phyloP scores from a whole-genome alignment of 2,797 vertebrate species.

The Heteromormyrus szaboi region DNA sequence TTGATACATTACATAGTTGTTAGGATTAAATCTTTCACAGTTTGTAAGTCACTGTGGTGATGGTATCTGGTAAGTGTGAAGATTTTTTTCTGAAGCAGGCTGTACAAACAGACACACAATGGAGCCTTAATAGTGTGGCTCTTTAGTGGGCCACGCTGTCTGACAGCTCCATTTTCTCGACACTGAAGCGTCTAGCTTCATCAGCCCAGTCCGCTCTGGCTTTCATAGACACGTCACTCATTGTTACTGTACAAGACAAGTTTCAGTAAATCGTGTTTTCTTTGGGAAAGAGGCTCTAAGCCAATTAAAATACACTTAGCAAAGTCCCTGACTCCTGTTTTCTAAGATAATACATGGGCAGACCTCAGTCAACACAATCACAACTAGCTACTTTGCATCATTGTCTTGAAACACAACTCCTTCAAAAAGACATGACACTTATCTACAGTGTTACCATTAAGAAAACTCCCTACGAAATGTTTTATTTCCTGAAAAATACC shows the following conservation, averaged over 20 bases:
- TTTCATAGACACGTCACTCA: constrained; percentile 71
- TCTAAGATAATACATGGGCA: constrained; percentile 69
- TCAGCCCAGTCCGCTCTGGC: constrained; percentile 45
- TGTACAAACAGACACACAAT: constrained; percentile 70
- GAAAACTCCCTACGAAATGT: constrained; percentile 14
- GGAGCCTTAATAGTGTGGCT: constrained; percentile 63
- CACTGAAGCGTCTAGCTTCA: constrained; percentile 54
- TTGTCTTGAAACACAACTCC: constrained; percentile 41
- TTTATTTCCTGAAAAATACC: neutral
- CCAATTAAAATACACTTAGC: constrained; percentile 87
- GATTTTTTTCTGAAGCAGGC: constrained; percentile 67
- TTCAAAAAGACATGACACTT: constrained; percentile 21
- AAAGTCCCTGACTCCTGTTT: constrained; percentile 65
- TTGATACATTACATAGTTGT: constrained; percentile 81
- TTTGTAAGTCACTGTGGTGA: constrained; percentile 65
- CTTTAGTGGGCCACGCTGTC: constrained; percentile 57
- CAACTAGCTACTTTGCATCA: constrained; percentile 33
- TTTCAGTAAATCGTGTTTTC: constrained; percentile 74
- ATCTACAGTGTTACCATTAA: constrained; percentile 27
- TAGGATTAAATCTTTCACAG: constrained; percentile 76
- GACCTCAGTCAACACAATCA: constrained; percentile 43
- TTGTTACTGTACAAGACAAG: constrained; percentile 66
- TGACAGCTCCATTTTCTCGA: constrained; percentile 57
- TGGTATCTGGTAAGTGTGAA: constrained; percentile 70
- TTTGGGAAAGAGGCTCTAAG: constrained; percentile 76